Conservation (phyloP, 1,140 invertebrate species). For the Dendrolimus kikuchii region DNA sequence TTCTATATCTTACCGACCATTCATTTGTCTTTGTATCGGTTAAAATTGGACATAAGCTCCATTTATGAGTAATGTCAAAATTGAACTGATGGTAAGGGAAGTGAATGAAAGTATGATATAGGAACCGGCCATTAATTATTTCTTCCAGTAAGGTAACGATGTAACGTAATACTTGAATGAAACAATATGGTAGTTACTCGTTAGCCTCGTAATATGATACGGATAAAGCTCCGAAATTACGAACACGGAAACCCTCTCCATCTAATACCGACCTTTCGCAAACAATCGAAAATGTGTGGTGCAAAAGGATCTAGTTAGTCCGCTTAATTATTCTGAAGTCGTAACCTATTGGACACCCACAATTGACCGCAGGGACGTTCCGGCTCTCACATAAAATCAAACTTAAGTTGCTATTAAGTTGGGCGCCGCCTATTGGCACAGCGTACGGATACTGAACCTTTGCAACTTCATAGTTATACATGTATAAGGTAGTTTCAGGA, state of each 20-base stretch:
- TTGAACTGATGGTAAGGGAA: too few species aligned
- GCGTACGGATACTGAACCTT: not conserved
- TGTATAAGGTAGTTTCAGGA: not conserved
- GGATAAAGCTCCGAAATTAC: not conserved
- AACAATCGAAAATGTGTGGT: not conserved
- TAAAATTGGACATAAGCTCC: too few species aligned
- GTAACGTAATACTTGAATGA: too few species aligned
- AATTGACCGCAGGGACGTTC: slow-evolving; percentile 13
- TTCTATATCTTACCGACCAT: too few species aligned
- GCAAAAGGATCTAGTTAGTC: not conserved
- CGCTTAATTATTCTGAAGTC: slow-evolving; percentile 12
- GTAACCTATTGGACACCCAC: slow-evolving; percentile 10
- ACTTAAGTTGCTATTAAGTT: slow-evolving; percentile 20
- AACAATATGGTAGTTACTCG: too few species aligned
- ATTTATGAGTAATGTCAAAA: too few species aligned
- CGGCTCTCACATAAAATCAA: slow-evolving; percentile 20
- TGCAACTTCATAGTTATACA: too few species aligned
- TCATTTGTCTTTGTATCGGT: too few species aligned
- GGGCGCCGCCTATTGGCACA: slow-evolving; percentile 14
- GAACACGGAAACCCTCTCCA: not conserved
- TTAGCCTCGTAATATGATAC: too few species aligned
- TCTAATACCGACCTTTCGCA: not conserved
- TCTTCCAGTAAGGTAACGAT: too few species aligned
- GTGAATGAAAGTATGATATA: too few species aligned
- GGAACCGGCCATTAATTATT: too few species aligned